Evolutionary conservation across 53 echinoderm and acorn worm genomes (phyloP).

Genomic region (Echinometra lucunter): DNA sequence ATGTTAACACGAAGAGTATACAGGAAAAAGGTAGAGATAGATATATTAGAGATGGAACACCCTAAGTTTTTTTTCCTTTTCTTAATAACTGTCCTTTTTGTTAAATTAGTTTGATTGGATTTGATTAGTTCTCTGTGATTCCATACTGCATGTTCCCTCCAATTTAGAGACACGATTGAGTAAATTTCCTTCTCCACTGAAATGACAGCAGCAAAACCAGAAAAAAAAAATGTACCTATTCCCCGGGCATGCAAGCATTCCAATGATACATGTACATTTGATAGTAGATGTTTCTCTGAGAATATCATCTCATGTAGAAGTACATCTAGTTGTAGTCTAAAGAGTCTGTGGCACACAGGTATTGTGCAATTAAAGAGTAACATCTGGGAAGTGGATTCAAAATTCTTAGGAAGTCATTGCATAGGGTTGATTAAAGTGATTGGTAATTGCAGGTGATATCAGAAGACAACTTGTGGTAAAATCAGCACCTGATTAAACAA

Average conservation of each 20-base stretch:
- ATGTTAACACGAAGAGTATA: no score
- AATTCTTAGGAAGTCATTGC: slow-evolving; percentile 35
- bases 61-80: neutral
- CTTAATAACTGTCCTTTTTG: neutral
- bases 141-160: neutral
- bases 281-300: neutral
- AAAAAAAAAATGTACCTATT: no score
- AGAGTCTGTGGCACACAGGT: neutral
- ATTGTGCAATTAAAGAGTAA: neutral
- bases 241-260: neutral
- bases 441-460: slow-evolving; percentile 24
- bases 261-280: neutral
- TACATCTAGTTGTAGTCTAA: neutral
- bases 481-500: neutral
- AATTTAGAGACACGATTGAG: neutral
- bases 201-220: no score
- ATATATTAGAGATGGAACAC: no score
- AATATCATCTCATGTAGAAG: neutral
- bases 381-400: slow-evolving; percentile 15
- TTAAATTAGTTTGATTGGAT: no score
- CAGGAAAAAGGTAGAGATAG: no score
- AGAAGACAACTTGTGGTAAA: slow-evolving; percentile 24
- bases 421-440: slow-evolving; percentile 16
- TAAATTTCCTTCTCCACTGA: no score
- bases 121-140: neutral